Evolutionary conservation across 2,113 vertebrate genomes (phyloP).

Genomic region (Phodopus roborovskii): DNA sequence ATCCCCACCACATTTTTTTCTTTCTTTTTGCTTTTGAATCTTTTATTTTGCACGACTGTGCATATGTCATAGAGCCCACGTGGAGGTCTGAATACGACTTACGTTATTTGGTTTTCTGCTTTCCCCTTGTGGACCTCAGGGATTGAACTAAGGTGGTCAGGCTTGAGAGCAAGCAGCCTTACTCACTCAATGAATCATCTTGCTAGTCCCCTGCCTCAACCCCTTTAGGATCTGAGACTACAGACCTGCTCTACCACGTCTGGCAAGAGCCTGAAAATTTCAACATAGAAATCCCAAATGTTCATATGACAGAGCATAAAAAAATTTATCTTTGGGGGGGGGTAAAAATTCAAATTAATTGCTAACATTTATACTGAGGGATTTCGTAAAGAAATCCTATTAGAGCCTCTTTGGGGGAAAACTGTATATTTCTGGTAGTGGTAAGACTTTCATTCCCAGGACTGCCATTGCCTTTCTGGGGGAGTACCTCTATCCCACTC

Average conservation of each 20-base stretch:
- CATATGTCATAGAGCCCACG: neutral
- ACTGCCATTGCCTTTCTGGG: neutral
- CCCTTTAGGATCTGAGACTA: neutral
- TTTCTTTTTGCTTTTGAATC: neutral
- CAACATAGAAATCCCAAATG: neutral
- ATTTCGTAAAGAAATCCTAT: constrained; percentile 31
- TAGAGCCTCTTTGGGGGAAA: neutral
- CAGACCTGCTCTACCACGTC: neutral
- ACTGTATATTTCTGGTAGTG: neutral
- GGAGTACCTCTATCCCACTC: neutral
- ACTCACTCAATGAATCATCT: neutral
- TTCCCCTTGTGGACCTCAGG: neutral
- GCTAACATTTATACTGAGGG: constrained; percentile 9
- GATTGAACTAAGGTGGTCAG: neutral
- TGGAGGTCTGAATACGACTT: neutral
- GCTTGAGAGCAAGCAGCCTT: neutral
- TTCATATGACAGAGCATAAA: neutral
- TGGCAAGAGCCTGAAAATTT: neutral
- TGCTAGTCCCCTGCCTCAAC: neutral
- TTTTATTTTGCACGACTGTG: neutral
- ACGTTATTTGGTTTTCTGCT: neutral
- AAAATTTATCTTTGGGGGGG: neutral
- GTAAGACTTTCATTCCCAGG: neutral
- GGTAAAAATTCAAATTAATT: constrained; percentile 8
- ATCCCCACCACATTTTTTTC: neutral